A percentile compares a stretch with the other conserved stretches of the same genome.
phyloP scores from a whole-genome alignment of 2,797 vertebrate genomes.

The Parauchenoglanis ngamensis region DNA sequence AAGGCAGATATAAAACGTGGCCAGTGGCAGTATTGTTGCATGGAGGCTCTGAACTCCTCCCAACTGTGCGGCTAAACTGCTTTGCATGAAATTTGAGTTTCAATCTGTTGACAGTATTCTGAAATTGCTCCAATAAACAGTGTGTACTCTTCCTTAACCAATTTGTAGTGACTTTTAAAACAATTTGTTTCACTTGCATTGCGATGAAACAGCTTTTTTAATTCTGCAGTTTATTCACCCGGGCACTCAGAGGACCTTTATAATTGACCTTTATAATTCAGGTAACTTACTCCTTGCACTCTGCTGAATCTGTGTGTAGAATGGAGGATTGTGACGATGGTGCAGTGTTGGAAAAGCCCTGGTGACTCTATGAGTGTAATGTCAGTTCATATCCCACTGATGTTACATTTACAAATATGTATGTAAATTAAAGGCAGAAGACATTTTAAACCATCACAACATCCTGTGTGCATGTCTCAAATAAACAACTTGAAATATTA shows the following conservation, averaged over 20 bases:
- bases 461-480: not conserved
- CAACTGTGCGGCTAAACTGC: conserved; percentile 36
- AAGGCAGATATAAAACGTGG: not conserved
- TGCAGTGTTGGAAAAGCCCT: not conserved
- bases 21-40: not conserved
- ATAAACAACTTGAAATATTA: not conserved
- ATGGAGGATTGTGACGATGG: not conserved
- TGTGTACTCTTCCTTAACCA: not conserved
- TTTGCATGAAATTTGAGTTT: conserved; percentile 61
- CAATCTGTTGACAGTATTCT: conserved; percentile 49
- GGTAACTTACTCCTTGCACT: not conserved
- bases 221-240: not conserved
- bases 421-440: not conserved
- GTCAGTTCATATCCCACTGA: not conserved
- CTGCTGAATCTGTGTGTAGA: not conserved
- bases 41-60: not conserved
- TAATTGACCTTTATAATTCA: too few species aligned
- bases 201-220: not conserved
- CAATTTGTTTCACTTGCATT: not conserved
- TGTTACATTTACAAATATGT: not conserved
- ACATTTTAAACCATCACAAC: not conserved
- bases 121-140: conserved; percentile 49
- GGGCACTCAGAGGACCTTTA: not conserved
- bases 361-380: not conserved
- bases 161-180: not conserved